Conservation (phyloP, 2,113 vertebrate species). For the Poicephalus gulielmi region DNA sequence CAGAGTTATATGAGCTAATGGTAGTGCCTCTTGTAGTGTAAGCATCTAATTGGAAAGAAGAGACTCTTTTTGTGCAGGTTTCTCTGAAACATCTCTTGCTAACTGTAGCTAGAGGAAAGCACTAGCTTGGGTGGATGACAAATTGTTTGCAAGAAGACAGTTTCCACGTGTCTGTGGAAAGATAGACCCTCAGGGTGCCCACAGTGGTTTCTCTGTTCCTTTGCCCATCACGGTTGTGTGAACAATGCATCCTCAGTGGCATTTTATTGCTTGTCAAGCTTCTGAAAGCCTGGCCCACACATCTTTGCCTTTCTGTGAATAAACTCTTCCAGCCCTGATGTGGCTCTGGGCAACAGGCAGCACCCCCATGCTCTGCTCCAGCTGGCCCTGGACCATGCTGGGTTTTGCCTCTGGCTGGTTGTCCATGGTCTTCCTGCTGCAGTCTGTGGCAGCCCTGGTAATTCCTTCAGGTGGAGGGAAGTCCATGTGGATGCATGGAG, state of each 20-base stretch:
- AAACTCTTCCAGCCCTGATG: neutral
- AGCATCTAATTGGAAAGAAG: neutral
- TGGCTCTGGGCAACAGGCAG: neutral
- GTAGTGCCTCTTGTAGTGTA: neutral
- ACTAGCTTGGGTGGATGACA: constrained; percentile 22
- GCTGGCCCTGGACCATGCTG: neutral
- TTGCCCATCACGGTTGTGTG: neutral
- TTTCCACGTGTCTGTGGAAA: constrained; percentile 18
- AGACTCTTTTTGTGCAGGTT: neutral
- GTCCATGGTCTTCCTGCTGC: neutral
- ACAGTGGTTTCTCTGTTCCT: neutral
- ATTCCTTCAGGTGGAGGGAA: neutral
- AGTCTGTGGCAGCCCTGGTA: neutral
- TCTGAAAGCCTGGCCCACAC: neutral
- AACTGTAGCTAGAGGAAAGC: neutral
- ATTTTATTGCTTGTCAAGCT: neutral
- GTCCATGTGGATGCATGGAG: neutral
- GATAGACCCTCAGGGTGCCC: neutral
- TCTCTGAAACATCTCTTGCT: neutral
- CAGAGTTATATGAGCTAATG: neutral
- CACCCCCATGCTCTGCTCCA: rapidly evolving
- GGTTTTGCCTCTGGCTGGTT: neutral
- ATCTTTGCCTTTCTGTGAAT: neutral
- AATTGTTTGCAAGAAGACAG: neutral
- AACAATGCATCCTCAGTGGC: neutral